These are phyloP conservation scores for Hydractinia symbiolongicarpus DNA, from an alignment of 30 jellyfish, hydroid and myxozoan species.

Conservation along the genomic window DNA sequence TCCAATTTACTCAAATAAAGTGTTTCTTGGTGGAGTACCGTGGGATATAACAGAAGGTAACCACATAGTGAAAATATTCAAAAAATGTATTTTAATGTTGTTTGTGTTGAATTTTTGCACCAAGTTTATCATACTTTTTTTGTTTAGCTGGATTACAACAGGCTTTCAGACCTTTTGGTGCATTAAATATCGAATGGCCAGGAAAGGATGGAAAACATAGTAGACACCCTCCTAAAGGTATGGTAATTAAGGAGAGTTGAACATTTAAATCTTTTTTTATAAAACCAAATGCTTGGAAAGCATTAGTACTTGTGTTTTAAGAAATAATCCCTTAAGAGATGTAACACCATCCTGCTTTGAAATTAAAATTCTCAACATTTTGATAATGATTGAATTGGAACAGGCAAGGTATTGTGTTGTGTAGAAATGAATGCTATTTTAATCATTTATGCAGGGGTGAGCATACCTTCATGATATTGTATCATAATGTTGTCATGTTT, in stretches of 20 bases:
- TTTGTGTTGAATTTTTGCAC: neutral
- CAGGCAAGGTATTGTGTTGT: too few species aligned
- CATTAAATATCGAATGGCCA: conserved; percentile 86
- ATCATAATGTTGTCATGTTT: too few species aligned
- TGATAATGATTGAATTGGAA: too few species aligned
- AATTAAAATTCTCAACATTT: too few species aligned
- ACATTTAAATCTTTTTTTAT: too few species aligned
- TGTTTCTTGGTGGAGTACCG: conserved; percentile 85
- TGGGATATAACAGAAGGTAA: conserved; percentile 93
- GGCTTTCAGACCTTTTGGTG: conserved; percentile 68
- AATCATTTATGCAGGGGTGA: too few species aligned
- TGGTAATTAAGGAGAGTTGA: neutral
- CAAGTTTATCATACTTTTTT: neutral
- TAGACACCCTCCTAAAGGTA: conserved; percentile 94
- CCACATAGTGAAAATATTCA: neutral
- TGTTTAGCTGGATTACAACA: conserved; percentile 74
- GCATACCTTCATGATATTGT: too few species aligned
- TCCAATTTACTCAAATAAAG: conserved; percentile 68
- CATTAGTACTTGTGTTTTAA: too few species aligned
- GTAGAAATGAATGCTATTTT: too few species aligned
- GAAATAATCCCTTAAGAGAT: too few species aligned
- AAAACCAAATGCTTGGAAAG: too few species aligned
- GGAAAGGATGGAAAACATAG: conserved; percentile 75
- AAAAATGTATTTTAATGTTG: neutral
- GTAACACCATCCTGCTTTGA: too few species aligned